A percentile compares a stretch with the other conserved stretches of the same genome.
Conservation (phyloP, 2,888 invertebrate species). For the Stomorhina lunata region DNA sequence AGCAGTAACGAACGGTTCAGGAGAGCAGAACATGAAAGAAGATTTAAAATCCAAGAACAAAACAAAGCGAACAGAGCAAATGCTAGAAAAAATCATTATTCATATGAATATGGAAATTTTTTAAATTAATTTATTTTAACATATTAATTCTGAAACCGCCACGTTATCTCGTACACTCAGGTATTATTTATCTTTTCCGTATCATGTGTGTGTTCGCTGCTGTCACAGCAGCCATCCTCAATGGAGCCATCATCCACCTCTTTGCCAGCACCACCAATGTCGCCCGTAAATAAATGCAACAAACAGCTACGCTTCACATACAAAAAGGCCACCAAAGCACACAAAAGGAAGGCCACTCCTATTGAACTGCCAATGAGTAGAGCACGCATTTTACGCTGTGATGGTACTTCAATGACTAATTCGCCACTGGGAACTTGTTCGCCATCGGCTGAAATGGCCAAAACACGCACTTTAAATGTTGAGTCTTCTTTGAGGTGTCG, state of each 20-base stretch:
- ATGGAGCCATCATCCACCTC: constrained; percentile 56
- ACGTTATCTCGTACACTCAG: constrained; percentile 74
- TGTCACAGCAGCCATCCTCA: constrained; percentile 65
- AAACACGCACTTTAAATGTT: constrained; percentile 87
- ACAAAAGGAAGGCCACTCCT: constrained; percentile 85
- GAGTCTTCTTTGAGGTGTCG: constrained; percentile 86
- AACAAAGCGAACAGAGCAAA: background rate
- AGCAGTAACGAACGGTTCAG: constrained; percentile 20
- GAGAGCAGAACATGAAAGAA: background rate
- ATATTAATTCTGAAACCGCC: constrained; percentile 71
- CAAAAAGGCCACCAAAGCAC: constrained; percentile 83
- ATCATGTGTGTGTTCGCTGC: constrained; percentile 73
- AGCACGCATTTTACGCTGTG: constrained; percentile 85
- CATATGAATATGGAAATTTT: background rate
- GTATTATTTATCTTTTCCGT: constrained; percentile 76
- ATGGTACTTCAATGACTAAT: constrained; percentile 85
- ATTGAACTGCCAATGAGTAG: constrained; percentile 87
- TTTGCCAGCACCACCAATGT: constrained; percentile 38
- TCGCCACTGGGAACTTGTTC: constrained; percentile 84
- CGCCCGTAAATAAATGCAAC: constrained; percentile 72
- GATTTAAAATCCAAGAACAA: background rate
- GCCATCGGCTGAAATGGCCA: constrained; percentile 83
- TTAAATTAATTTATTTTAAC: constrained; percentile 52
- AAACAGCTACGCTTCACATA: constrained; percentile 79
- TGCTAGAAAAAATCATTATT: background rate